Conservation (phyloP, 2,797 vertebrate species). For the Chromobotia macracanthus region DNA sequence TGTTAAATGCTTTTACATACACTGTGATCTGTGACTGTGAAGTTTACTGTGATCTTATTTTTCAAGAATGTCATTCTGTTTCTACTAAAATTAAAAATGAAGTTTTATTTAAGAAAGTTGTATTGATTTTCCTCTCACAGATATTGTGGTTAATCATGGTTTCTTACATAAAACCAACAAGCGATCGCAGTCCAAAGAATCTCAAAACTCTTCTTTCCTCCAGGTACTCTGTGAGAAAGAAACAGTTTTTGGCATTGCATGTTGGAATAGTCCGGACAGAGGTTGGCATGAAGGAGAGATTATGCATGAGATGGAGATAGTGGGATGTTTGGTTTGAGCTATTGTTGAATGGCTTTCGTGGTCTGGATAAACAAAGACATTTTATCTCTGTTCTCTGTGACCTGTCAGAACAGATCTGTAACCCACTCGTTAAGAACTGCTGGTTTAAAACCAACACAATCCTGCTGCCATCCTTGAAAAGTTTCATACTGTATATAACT, state of each 20-base stretch:
- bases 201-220: constrained; percentile 61
- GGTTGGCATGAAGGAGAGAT: constrained; percentile 37
- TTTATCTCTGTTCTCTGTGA: too few relatives aligned
- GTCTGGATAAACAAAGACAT: too few relatives aligned
- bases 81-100: neutral
- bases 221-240: constrained; percentile 56
- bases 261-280: constrained; percentile 33
- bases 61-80: neutral
- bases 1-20: too few relatives aligned
- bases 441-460: too few relatives aligned
- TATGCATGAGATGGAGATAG: constrained; percentile 51
- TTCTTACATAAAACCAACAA: neutral
- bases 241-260: constrained; percentile 27
- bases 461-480: too few relatives aligned
- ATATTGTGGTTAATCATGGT: neutral
- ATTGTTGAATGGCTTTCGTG: constrained; percentile 25
- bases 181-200: constrained; percentile 62
- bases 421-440: too few relatives aligned
- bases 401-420: too few relatives aligned
- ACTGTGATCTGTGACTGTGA: too few relatives aligned
- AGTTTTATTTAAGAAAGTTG: neutral
- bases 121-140: neutral
- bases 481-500: too few relatives aligned
- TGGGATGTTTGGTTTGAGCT: constrained; percentile 42
- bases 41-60: neutral